Evolutionary conservation across 1,140 invertebrate genomes (phyloP).

Genomic region (Monomorium pharaonis): DNA sequence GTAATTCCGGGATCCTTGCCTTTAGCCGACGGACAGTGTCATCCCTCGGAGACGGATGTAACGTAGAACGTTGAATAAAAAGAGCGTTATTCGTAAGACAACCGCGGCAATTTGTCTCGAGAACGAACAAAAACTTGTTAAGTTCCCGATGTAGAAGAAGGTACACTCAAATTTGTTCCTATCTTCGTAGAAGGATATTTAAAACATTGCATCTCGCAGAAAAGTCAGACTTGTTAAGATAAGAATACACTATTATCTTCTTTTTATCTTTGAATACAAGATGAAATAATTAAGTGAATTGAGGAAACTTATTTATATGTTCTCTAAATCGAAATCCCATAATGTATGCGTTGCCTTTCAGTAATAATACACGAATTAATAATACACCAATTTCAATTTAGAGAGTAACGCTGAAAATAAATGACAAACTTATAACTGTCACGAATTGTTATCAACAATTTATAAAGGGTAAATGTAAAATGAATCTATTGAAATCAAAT

Average conservation of each 20-base stretch:
- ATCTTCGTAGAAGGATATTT: background rate
- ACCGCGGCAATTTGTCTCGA: constrained; percentile 11
- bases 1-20: constrained; percentile 31
- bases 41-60: constrained; percentile 2
- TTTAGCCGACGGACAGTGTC: constrained; percentile 5
- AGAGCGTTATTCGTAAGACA: background rate
- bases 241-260: background rate
- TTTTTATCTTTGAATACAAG: background rate
- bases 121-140: background rate
- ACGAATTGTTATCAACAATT: background rate
- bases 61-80: constrained; percentile 16
- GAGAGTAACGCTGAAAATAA: background rate
- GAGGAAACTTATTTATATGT: too few relatives aligned
- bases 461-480: background rate
- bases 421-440: background rate
- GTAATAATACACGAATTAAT: too few relatives aligned
- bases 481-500: background rate
- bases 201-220: background rate
- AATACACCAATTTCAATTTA: too few relatives aligned
- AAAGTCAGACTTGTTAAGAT: background rate
- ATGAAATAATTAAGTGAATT: background rate
- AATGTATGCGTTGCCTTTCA: too few relatives aligned
- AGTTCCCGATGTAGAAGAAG: background rate
- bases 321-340: too few relatives aligned
- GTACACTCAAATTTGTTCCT: background rate